Evolutionary conservation across 2,888 invertebrate species (phyloP).

Genomic region (Alloplasta piceator): DNA sequence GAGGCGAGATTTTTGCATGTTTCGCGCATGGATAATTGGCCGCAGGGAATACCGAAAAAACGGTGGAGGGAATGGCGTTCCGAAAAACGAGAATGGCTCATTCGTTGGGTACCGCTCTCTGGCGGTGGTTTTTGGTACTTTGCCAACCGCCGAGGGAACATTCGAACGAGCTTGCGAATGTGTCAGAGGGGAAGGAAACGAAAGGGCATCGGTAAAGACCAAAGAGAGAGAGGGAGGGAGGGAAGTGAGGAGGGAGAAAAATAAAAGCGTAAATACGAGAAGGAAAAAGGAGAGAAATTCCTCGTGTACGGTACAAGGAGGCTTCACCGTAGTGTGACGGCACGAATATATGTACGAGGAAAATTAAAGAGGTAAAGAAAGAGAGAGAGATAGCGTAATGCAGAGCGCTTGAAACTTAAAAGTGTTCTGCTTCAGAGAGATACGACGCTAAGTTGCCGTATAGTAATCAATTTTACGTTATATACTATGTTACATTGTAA

Average conservation of each 20-base stretch:
- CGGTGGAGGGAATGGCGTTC: neutral
- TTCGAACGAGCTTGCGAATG: slow-evolving; percentile 19
- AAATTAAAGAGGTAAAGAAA: neutral
- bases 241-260: slow-evolving; percentile 1
- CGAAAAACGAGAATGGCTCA: slow-evolving; percentile 26
- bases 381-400: slow-evolving; percentile 16
- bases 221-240: slow-evolving; percentile 25
- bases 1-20: slow-evolving; percentile 33
- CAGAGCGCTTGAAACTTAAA: slow-evolving; percentile 21
- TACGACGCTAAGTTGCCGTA: too few relatives aligned
- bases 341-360: slow-evolving; percentile 8
- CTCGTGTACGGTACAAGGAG: neutral
- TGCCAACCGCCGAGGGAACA: slow-evolving; percentile 29
- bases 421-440: slow-evolving; percentile 25
- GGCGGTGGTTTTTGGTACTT: slow-evolving; percentile 40
- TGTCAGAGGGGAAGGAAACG: neutral
- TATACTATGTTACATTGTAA: too few relatives aligned
- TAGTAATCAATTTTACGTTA: too few relatives aligned
- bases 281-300: slow-evolving; percentile 20
- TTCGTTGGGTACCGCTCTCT: slow-evolving; percentile 17
- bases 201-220: slow-evolving; percentile 27
- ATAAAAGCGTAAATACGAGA: slow-evolving; percentile 21
- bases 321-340: neutral
- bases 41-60: neutral
- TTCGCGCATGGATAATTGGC: slow-evolving; percentile 43